Conservation (phyloP, 2,888 invertebrate species). For the Ectobius pallidus region DNA sequence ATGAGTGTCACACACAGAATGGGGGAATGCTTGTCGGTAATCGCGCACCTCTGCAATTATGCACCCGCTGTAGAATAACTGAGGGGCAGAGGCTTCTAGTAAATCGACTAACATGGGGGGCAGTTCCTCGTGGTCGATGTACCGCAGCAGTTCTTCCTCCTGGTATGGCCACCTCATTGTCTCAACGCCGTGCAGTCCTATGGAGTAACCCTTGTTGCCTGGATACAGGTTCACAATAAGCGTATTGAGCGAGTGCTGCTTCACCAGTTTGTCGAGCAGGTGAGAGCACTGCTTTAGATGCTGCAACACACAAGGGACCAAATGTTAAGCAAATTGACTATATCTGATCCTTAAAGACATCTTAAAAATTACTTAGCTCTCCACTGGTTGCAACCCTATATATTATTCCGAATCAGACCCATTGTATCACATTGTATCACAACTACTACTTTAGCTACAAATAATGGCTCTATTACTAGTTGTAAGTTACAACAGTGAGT, state of each 20-base stretch:
- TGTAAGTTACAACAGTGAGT: no score
- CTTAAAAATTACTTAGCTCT: no score
- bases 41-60: slow-evolving; percentile 91
- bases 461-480: no score
- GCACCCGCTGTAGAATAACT: slow-evolving; percentile 90
- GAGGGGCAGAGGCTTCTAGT: slow-evolving; percentile 80
- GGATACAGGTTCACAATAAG: slow-evolving; percentile 90
- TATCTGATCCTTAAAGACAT: no score
- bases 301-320: slow-evolving; percentile 13
- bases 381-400: no score
- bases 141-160: slow-evolving; percentile 84
- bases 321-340: no score
- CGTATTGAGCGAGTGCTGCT: slow-evolving; percentile 85
- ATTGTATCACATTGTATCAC: no score
- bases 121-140: slow-evolving; percentile 89
- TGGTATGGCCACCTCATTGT: slow-evolving; percentile 87
- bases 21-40: slow-evolving; percentile 80
- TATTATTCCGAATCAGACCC: no score
- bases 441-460: no score
- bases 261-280: slow-evolving; percentile 83
- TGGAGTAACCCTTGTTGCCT: slow-evolving; percentile 89
- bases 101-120: slow-evolving; percentile 86
- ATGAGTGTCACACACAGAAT: slow-evolving; percentile 78
- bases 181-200: slow-evolving; percentile 54
- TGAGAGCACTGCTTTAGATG: slow-evolving; percentile 56